These are phyloP conservation scores for Drosophila mimetica DNA, from an alignment of 2,888 invertebrate genomes.

Conservation along the genomic window DNA sequence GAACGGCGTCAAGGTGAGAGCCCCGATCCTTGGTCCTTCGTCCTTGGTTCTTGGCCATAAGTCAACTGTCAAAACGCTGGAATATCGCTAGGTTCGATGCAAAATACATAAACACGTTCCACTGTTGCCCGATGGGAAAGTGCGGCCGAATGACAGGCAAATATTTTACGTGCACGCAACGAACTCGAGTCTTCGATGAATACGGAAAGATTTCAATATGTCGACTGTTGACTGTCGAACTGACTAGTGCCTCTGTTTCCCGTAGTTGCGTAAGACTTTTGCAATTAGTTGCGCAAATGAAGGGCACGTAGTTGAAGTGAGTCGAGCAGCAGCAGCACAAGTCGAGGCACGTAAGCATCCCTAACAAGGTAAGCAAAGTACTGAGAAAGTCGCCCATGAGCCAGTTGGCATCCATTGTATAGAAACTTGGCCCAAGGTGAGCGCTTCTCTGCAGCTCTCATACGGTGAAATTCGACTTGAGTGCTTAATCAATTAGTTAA, in stretches of 20 bases:
- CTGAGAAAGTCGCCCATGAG: conserved; percentile 13
- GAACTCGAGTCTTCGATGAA: conserved; percentile 24
- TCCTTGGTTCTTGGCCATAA: conserved; percentile 46
- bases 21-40: conserved; percentile 10
- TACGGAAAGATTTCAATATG: conserved; percentile 31
- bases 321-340: conserved; percentile 3
- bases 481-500: conserved; percentile 14
- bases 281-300: conserved; percentile 45
- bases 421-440: conserved; percentile 1
- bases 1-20: conserved; percentile 12
- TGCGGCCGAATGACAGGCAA: conserved; percentile 71
- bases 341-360: conserved; percentile 33
- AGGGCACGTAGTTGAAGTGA: conserved; percentile 34
- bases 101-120: conserved; percentile 73
- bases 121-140: conserved; percentile 40
- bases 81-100: conserved; percentile 21
- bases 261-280: conserved; percentile 39
- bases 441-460: neutral
- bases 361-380: conserved; percentile 19
- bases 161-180: conserved; percentile 76
- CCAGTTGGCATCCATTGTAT: conserved; percentile 16
- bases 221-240: conserved; percentile 12
- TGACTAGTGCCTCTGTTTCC: conserved; percentile 9
- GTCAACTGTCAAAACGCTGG: conserved; percentile 48
- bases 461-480: neutral